Evolutionary conservation across 1,140 invertebrate species (phyloP).

Genomic region (Panagrolaimus sp.): DNA sequence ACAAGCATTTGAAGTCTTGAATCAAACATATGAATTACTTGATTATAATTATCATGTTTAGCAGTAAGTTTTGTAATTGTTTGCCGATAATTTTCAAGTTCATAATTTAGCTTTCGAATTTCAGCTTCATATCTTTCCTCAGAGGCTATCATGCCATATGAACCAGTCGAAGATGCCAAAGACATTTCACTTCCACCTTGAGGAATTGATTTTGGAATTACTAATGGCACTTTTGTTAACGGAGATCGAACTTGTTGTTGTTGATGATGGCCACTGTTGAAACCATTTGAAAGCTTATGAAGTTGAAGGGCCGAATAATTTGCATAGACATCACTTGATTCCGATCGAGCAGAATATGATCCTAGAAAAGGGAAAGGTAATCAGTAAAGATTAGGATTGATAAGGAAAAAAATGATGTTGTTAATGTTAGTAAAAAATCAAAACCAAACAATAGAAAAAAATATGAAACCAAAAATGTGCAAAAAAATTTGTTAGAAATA

Average conservation of each 20-base stretch:
- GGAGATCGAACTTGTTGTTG: neutral
- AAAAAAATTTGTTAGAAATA: too few relatives aligned
- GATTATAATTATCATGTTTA: slow-evolving; percentile 37
- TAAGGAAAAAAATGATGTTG: neutral
- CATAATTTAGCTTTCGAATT: slow-evolving; percentile 37
- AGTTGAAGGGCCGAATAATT: neutral
- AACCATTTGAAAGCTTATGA: slow-evolving; percentile 14
- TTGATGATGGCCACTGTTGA: slow-evolving; percentile 14
- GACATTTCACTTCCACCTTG: slow-evolving; percentile 4
- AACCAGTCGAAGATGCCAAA: neutral
- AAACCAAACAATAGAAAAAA: neutral
- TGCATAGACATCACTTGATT: slow-evolving; percentile 2
- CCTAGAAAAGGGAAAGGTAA: neutral
- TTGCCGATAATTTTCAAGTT: slow-evolving; percentile 35
- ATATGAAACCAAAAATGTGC: too few relatives aligned
- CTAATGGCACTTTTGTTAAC: neutral
- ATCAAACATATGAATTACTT: slow-evolving; percentile 39
- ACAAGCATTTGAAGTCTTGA: slow-evolving; percentile 34
- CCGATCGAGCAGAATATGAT: neutral
- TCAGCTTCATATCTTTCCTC: slow-evolving; percentile 38
- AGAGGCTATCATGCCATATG: neutral
- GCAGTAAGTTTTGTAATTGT: slow-evolving; percentile 26
- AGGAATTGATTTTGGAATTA: neutral
- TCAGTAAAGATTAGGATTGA: slow-evolving; percentile 1
- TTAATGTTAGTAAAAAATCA: slow-evolving; percentile 1